Conservation (phyloP, 2,888 invertebrate species). For the Nineta flava region DNA sequence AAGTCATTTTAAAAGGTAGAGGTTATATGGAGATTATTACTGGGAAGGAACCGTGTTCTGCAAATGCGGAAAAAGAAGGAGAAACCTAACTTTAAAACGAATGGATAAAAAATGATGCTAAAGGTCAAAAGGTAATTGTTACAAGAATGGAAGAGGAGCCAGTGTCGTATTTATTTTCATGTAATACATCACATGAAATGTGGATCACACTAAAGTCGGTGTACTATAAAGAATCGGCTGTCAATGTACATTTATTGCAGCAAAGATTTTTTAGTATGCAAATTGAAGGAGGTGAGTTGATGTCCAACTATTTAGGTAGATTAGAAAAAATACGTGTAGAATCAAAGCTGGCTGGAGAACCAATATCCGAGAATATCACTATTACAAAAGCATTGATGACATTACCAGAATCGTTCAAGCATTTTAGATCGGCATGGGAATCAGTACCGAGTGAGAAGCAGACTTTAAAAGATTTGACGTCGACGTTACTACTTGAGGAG, state of each 20-base stretch:
- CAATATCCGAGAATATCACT: conserved; percentile 11
- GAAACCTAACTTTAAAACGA: conserved; percentile 5
- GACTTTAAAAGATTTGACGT: conserved; percentile 15
- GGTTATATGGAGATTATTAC: not conserved
- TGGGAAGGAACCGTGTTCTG: not conserved
- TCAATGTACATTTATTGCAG: conserved; percentile 13
- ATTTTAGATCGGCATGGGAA: conserved; percentile 15
- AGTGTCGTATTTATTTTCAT: conserved; percentile 14
- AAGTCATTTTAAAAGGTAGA: conserved; percentile 8
- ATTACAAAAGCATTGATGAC: conserved; percentile 13
- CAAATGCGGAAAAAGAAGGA: not conserved
- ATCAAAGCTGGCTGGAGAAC: not conserved
- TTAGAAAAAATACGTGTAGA: too few relatives aligned
- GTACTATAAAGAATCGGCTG: conserved; percentile 7
- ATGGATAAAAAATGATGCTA: conserved; percentile 13
- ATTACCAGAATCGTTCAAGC: conserved; percentile 11
- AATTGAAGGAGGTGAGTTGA: too few relatives aligned
- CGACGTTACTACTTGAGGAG: too few relatives aligned
- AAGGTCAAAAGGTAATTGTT: conserved; percentile 15
- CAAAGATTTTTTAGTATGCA: not conserved
- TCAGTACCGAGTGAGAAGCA: conserved; percentile 13
- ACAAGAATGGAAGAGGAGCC: too few relatives aligned
- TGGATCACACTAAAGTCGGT: conserved; percentile 11
- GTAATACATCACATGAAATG: conserved; percentile 14
- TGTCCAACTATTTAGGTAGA: not conserved